Evolutionary conservation across 64 coral and sea anemone genomes (phyloP).

Genomic region (Dendronephthya gigantea): DNA sequence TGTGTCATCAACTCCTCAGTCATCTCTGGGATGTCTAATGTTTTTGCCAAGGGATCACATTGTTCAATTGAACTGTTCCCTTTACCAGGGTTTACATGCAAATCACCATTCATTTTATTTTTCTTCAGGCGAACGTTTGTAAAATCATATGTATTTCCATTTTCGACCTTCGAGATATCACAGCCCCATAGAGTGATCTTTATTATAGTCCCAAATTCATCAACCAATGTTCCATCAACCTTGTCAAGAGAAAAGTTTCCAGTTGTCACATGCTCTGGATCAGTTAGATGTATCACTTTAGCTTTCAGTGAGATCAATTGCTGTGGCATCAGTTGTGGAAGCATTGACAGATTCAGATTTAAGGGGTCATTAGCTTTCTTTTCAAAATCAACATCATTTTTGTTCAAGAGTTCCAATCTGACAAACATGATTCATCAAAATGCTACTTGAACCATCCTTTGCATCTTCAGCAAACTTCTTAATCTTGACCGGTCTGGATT

Average conservation of each 20-base stretch:
- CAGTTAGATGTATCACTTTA: background rate
- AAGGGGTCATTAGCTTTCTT: background rate
- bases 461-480: background rate
- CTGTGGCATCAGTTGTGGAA: background rate
- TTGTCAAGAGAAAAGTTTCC: background rate
- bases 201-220: background rate
- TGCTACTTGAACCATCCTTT: conserved; percentile 1
- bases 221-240: background rate
- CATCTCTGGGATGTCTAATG: background rate
- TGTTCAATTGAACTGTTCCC: background rate
- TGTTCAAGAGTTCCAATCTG: background rate
- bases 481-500: background rate
- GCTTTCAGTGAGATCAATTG: background rate
- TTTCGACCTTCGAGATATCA: background rate
- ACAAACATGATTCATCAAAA: conserved; percentile 6
- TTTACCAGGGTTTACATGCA: background rate
- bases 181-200: background rate
- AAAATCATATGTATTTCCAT: background rate
- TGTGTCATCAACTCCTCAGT: background rate
- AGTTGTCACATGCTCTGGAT: background rate
- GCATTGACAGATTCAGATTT: conserved; percentile 1
- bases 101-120: background rate
- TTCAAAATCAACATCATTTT: background rate
- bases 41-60: background rate
- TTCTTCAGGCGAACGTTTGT: background rate